Base-by-base conservation (phyloP, 2,797 vertebrate genomes). In the Melanotaenia maccullochi region DNA sequence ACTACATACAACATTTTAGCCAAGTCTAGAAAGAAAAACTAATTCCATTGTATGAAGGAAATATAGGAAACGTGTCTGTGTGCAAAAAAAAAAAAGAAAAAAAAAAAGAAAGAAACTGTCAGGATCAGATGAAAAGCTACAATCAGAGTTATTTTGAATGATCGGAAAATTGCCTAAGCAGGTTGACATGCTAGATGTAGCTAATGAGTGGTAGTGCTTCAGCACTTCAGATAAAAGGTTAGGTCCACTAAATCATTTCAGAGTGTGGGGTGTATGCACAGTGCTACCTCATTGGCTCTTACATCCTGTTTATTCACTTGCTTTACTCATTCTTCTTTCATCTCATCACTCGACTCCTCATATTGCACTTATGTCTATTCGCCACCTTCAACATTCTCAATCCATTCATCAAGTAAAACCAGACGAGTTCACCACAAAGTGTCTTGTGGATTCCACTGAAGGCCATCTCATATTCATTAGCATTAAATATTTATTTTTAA, bases 321-420 rank as follows among this genome's bases (percentile, higher is more conserved):
- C 76, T 81, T 82, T 72, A 70, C 76, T 70, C 79, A 68, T 87
- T 57, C 60, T 54, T 84, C 54, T 63, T 71, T 62, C 65, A 67
- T 76, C 76, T 69, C 71, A 67, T 65, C 35, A 69, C 78, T 88
- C 74, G 78, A 65, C 72, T 74, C 87, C 87, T 89, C 85, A 83
- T 83, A 84, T 91, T 90, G 82, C 90, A 91, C 91, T 85, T 78
- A 73, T 83, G 78, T 86, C 81, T 76, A 33, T 20, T 69, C 68
- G 63, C 78, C 49, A 25, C 82, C 66, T 5, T 82, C 60, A 56
- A 86, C 86, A 58, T 85, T 75, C 79, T 69, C 62, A 49, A 54
- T 75, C 52, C 64, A 68, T 71, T 66, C 44, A 59, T 73, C 42
- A 52, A 64, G 58, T 69, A 60, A 79, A 78, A 70, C 55, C 20